Conservation (phyloP, 2,888 invertebrate species). For the Athalia rosae region DNA sequence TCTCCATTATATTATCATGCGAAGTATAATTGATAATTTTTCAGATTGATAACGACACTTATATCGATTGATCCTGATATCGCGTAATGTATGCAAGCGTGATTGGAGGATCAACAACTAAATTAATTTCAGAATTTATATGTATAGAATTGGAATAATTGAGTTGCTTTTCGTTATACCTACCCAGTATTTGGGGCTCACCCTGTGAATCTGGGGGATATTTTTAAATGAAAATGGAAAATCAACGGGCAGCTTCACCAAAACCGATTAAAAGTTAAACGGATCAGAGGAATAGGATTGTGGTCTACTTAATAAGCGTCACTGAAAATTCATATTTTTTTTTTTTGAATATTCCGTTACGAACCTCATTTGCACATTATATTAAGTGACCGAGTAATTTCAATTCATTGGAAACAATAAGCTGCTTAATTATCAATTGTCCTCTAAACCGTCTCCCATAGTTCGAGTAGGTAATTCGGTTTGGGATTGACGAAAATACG, state of each 20-base stretch:
- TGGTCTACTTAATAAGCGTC: conserved; percentile 25
- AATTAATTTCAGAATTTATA: conserved; percentile 22
- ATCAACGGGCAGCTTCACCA: conserved; percentile 7
- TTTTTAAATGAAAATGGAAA: conserved; percentile 29
- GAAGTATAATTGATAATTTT: no score
- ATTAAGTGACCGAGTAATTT: conserved; percentile 32
- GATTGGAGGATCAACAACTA: background rate
- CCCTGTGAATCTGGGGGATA: conserved; percentile 12
- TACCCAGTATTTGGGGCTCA: conserved; percentile 13
- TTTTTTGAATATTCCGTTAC: background rate
- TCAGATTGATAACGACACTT: no score
- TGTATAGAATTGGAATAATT: conserved; percentile 30
- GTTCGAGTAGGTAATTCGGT: background rate
- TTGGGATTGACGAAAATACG: conserved; percentile 13
- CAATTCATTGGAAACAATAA: conserved; percentile 31
- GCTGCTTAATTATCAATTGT: conserved; percentile 35
- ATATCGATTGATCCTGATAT: no score
- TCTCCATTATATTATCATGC: no score
- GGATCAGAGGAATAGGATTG: conserved; percentile 40
- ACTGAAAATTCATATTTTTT: conserved; percentile 43
- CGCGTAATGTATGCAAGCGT: no score
- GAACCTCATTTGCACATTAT: conserved; percentile 36
- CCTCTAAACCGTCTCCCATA: background rate
- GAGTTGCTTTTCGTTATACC: conserved; percentile 35
- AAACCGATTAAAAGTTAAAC: conserved; percentile 48